These are phyloP conservation scores for Esox masquinongy DNA, from an alignment of 2,797 vertebrate species.

Conservation along the genomic window DNA sequence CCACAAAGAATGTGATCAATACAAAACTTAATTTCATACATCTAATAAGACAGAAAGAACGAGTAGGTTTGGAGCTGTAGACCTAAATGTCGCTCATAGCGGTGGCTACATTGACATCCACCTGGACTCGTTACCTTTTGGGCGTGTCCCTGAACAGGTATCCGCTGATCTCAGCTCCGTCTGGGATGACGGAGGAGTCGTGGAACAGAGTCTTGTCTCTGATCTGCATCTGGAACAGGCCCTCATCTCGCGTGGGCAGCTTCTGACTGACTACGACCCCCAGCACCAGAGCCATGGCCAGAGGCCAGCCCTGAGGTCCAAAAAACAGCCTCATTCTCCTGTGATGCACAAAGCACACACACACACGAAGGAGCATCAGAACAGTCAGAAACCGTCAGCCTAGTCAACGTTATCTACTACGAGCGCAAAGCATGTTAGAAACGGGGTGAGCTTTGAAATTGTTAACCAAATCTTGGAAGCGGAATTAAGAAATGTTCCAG, in stretches of 20 bases:
- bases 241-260: constrained; percentile 94
- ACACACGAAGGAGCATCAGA: not conserved
- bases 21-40: not conserved
- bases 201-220: constrained; percentile 91
- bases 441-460: not conserved
- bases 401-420: not conserved
- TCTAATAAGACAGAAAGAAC: not conserved
- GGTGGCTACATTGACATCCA: constrained; percentile 11
- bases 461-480: not conserved
- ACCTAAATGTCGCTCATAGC: not conserved
- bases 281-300: constrained; percentile 74
- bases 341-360: constrained; percentile 23
- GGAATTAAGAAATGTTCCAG: not conserved
- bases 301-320: constrained; percentile 57
- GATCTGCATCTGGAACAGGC: constrained; percentile 98
- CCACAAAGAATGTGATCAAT: constrained; percentile 23
- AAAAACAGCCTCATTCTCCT: constrained; percentile 88
- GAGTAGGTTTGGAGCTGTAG: not conserved
- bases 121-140: constrained; percentile 80
- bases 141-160: constrained; percentile 96
- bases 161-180: constrained; percentile 94
- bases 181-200: constrained; percentile 91
- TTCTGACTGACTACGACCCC: constrained; percentile 83
- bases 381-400: constrained; percentile 11
- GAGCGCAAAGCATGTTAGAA: not conserved